These are phyloP conservation scores for Nowickia ferox DNA, from an alignment of 2,888 invertebrate species.

Conservation along the genomic window DNA sequence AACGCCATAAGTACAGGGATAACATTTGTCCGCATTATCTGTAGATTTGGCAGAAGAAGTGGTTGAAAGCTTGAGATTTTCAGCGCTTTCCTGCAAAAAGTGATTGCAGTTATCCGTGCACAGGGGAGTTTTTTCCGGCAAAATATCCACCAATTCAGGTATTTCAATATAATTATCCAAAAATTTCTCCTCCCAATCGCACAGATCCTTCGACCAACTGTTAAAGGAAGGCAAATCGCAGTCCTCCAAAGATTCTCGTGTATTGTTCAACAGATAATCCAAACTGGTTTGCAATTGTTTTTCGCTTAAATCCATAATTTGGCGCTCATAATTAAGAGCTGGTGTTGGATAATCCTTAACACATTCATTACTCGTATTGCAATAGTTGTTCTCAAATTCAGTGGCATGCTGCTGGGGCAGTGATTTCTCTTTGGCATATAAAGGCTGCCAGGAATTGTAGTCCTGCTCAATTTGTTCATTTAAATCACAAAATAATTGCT, in stretches of 20 bases:
- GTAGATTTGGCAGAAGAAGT: background rate
- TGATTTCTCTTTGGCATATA: background rate
- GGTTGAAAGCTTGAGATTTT: conserved; percentile 78
- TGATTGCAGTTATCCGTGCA: conserved; percentile 85
- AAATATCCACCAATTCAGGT: conserved; percentile 80
- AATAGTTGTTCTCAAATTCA: background rate
- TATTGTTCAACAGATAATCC: conserved; percentile 70
- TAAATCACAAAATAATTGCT: conserved; percentile 81
- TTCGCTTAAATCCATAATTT: conserved; percentile 69
- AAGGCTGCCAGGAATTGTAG: conserved; percentile 19
- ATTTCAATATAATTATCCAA: conserved; percentile 81
- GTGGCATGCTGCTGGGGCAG: background rate
- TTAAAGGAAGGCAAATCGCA: background rate
- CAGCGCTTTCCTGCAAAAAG: conserved; percentile 84
- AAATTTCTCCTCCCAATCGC: conserved; percentile 81
- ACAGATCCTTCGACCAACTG: conserved; percentile 73
- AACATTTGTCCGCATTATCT: conserved; percentile 82
- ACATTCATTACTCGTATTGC: background rate
- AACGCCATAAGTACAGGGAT: conserved; percentile 87
- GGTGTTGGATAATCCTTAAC: background rate
- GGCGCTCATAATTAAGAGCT: conserved; percentile 56
- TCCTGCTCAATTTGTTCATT: conserved; percentile 74
- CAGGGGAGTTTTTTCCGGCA: conserved; percentile 85
- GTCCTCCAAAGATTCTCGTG: conserved; percentile 41
- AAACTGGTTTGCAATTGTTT: conserved; percentile 72